Percentiles rank a stretch among this genome's conserved stretches.
These are phyloP conservation scores for Vulpes vulpes DNA, from an alignment of 2,113 vertebrate species.

Conservation along the genomic window DNA sequence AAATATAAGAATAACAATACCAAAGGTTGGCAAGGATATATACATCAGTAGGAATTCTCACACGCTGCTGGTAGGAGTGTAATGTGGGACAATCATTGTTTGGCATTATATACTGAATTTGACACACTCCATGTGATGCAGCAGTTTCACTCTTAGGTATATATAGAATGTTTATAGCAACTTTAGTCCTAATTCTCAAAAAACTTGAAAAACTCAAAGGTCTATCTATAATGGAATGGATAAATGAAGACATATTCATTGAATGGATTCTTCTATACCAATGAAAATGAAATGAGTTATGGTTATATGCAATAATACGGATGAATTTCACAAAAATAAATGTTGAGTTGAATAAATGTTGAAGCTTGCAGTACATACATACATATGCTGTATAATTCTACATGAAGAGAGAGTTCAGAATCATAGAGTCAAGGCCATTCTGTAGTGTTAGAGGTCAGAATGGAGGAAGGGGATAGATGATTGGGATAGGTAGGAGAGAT, in stretches of 20 bases:
- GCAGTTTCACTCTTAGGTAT: not conserved
- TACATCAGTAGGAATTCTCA: not conserved
- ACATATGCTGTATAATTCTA: not conserved
- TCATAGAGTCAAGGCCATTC: not conserved
- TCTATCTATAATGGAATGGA: not conserved
- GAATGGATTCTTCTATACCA: not conserved
- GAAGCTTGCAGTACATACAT: not conserved
- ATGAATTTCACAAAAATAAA: conserved; percentile 3
- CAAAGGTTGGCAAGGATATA: not conserved
- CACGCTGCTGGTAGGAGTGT: not conserved
- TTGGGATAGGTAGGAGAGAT: not conserved
- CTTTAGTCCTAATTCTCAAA: not conserved
- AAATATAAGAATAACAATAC: not conserved
- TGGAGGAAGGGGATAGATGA: not conserved
- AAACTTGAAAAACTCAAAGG: not conserved
- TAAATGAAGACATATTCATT: not conserved
- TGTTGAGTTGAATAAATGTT: not conserved
- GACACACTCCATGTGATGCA: not conserved
- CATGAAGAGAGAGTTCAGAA: not conserved
- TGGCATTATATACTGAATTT: not conserved
- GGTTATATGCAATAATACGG: not conserved
- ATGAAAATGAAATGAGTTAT: not conserved
- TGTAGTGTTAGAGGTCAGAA: not conserved
- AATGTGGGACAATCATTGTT: not conserved
- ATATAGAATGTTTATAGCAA: not conserved